These are phyloP conservation scores for Grus americana DNA, from an alignment of 2,113 vertebrate genomes.

Conservation along the genomic window DNA sequence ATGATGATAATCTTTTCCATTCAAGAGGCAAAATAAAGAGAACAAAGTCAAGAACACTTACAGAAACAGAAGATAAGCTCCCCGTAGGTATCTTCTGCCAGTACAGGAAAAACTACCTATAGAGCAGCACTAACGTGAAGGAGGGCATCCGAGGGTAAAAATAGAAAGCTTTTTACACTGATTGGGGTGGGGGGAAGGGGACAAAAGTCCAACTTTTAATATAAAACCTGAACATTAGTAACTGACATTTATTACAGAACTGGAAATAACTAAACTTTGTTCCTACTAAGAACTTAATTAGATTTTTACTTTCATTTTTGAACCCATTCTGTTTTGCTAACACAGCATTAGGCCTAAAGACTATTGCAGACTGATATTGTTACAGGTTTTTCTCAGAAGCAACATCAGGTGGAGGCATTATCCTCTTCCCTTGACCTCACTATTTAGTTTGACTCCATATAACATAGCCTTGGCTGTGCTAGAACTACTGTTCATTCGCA, in stretches of 20 bases:
- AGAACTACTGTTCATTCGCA: neutral
- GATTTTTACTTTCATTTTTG: neutral
- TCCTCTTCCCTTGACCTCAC: neutral
- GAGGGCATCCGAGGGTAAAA: neutral
- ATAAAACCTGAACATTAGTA: neutral
- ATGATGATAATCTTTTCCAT: conserved; percentile 15
- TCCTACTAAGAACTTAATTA: neutral
- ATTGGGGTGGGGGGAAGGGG: no score
- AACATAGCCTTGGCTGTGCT: neutral
- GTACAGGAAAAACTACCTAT: neutral
- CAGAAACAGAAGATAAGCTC: conserved; percentile 50
- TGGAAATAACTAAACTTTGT: neutral
- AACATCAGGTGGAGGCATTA: neutral
- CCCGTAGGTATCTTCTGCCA: conserved; percentile 53
- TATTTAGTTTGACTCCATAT: neutral
- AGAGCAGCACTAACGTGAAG: neutral
- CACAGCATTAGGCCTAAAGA: neutral
- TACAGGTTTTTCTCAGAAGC: neutral
- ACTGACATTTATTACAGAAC: neutral
- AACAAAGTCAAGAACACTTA: conserved; percentile 46
- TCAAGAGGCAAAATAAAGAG: conserved; percentile 38
- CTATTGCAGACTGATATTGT: neutral
- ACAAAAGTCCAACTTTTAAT: conserved; percentile 1
- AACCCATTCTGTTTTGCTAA: neutral
- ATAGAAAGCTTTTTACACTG: neutral